These are phyloP conservation scores for Pseudomyrmex cubaensis DNA, from an alignment of 1,140 invertebrate species.

Conservation along the genomic window DNA sequence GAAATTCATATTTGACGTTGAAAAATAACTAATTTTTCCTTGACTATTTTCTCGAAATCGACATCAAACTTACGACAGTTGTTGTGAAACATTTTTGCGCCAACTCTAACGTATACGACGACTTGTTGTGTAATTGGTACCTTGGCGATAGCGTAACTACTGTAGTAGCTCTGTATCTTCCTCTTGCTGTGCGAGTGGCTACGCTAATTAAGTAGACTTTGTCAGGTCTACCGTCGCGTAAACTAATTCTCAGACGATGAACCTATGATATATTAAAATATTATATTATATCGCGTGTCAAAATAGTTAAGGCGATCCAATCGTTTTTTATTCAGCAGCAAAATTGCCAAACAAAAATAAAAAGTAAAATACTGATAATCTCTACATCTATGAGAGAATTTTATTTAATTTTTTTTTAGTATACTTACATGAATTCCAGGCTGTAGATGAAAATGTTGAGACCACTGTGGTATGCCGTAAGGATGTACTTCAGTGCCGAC, in stretches of 20 bases:
- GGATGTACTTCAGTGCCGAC: conserved; percentile 90
- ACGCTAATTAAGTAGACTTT: conserved; percentile 93
- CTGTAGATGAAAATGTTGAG: conserved; percentile 92
- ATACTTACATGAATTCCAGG: conserved; percentile 89
- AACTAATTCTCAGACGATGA: conserved; percentile 88
- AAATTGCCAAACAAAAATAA: conserved; percentile 16
- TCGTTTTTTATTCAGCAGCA: not conserved
- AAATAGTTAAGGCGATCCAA: not conserved
- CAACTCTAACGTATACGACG: conserved; percentile 92
- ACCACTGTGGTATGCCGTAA: conserved; percentile 91
- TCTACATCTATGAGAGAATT: conserved; percentile 3
- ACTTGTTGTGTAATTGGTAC: conserved; percentile 97
- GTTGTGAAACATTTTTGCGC: conserved; percentile 93
- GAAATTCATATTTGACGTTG: conserved; percentile 22
- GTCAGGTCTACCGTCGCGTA: conserved; percentile 88
- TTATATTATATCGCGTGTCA: too few species aligned
- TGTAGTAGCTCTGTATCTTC: conserved; percentile 94
- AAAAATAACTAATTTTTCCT: conserved; percentile 1
- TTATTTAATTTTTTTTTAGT: not conserved
- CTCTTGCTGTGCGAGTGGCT: conserved; percentile 93
- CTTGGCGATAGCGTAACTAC: conserved; percentile 97
- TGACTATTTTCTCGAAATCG: conserved; percentile 17
- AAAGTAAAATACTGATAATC: not conserved
- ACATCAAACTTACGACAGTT: conserved; percentile 82
- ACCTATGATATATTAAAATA: conserved; percentile 78